Percentiles rank a stretch among this genome's conserved stretches.
phyloP scores from a whole-genome alignment of 2,888 invertebrate species.

The Himalopsyche tibetana region DNA sequence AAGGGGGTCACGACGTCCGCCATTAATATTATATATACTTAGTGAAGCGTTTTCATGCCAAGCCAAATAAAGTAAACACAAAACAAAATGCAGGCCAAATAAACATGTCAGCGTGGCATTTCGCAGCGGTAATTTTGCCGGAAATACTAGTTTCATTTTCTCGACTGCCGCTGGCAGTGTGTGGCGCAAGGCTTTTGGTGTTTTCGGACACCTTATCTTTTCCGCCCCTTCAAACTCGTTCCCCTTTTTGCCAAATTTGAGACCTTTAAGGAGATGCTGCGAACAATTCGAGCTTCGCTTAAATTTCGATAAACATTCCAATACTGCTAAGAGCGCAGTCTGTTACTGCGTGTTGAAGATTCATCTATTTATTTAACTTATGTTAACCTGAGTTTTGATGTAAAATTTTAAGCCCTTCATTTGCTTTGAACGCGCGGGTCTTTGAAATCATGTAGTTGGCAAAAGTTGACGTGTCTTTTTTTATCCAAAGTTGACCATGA shows the following conservation, averaged over 20 bases:
- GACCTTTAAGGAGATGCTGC: neutral
- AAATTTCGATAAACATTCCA: no score
- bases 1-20: neutral
- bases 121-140: constrained; percentile 27
- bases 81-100: neutral
- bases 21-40: neutral
- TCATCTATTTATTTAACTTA: no score
- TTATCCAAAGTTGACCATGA: no score
- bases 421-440: no score
- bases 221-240: constrained; percentile 30
- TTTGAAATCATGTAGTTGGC: no score
- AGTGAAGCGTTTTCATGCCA: neutral
- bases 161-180: constrained; percentile 3
- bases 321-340: no score
- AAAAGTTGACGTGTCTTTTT: no score
- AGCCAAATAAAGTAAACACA: constrained; percentile 4
- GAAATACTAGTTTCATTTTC: constrained; percentile 28
- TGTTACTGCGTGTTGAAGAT: no score
- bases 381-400: no score
- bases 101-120: constrained; percentile 22
- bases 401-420: no score
- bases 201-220: constrained; percentile 30
- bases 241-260: constrained; percentile 1
- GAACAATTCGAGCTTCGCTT: neutral
- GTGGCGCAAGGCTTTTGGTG: constrained; percentile 12